These are phyloP conservation scores for Leucania comma DNA, from an alignment of 2,888 invertebrate species.

Conservation along the genomic window DNA sequence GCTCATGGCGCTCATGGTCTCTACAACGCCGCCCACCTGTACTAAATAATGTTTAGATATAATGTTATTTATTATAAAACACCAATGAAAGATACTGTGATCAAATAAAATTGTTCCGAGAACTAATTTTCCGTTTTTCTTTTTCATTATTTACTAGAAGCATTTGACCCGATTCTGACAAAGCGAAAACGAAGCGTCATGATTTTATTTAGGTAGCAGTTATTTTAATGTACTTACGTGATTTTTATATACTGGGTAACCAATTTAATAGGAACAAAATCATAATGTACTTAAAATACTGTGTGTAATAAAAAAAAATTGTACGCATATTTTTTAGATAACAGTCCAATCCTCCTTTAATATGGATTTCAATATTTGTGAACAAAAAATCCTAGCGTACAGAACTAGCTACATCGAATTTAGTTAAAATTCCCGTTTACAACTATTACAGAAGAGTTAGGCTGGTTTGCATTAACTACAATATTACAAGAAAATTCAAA, in stretches of 20 bases:
- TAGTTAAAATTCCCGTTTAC: background rate
- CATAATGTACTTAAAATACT: background rate
- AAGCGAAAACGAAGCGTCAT: background rate
- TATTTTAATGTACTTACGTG: background rate
- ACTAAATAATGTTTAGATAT: conserved; percentile 49
- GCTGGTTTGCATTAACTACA: no score
- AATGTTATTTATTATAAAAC: conserved; percentile 57
- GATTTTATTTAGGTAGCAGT: background rate
- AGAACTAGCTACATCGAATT: background rate
- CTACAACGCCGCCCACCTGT: conserved; percentile 57
- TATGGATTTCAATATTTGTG: background rate
- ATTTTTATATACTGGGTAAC: background rate
- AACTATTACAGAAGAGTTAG: no score
- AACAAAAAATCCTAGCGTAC: background rate
- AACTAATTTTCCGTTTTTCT: conserved; percentile 12
- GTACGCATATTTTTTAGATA: no score
- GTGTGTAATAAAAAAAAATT: no score
- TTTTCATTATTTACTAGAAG: background rate
- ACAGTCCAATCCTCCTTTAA: background rate
- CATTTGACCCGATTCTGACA: background rate
- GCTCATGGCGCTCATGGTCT: conserved; percentile 57
- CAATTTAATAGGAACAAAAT: background rate
- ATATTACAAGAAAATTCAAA: no score
- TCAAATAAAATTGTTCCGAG: conserved; percentile 57
- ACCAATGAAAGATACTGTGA: conserved; percentile 58